Evolutionary conservation across 2,113 vertebrate genomes (phyloP).

Genomic region (Azemiops feae): DNA sequence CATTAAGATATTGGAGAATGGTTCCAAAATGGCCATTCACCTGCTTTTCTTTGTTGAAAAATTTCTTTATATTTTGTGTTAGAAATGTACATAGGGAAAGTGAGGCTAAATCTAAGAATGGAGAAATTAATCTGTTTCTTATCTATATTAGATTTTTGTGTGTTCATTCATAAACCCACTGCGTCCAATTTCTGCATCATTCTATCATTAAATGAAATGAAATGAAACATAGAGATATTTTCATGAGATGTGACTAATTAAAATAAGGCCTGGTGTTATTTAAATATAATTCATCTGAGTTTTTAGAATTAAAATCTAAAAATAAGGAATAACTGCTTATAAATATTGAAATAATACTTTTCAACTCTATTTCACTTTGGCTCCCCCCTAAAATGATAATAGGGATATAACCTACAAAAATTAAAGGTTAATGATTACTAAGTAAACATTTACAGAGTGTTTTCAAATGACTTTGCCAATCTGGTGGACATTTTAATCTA

Average conservation of each 20-base stretch:
- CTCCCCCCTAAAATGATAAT: not conserved
- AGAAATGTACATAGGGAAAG: not conserved
- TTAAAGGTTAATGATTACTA: not conserved
- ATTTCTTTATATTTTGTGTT: no score
- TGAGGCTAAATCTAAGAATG: not conserved
- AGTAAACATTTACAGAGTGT: not conserved
- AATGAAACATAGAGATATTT: not conserved
- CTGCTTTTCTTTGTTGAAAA: not conserved
- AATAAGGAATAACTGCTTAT: not conserved
- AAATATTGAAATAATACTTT: not conserved
- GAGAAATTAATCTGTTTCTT: not conserved
- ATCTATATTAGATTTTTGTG: not conserved
- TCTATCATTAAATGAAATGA: not conserved
- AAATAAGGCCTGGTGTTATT: not conserved
- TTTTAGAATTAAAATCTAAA: not conserved
- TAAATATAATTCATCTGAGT: not conserved
- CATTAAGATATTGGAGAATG: not conserved
- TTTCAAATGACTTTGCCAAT: not conserved
- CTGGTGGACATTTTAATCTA: not conserved
- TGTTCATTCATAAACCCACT: not conserved
- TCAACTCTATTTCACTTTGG: not conserved
- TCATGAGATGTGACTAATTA: not conserved
- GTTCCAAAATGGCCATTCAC: not conserved
- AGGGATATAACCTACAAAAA: not conserved
- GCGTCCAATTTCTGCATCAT: not conserved